A percentile compares a stretch with the other conserved stretches of the same genome.
These are phyloP conservation scores for Lasioglossum marginatum DNA, from an alignment of 2,888 invertebrate species.

Conservation along the genomic window DNA sequence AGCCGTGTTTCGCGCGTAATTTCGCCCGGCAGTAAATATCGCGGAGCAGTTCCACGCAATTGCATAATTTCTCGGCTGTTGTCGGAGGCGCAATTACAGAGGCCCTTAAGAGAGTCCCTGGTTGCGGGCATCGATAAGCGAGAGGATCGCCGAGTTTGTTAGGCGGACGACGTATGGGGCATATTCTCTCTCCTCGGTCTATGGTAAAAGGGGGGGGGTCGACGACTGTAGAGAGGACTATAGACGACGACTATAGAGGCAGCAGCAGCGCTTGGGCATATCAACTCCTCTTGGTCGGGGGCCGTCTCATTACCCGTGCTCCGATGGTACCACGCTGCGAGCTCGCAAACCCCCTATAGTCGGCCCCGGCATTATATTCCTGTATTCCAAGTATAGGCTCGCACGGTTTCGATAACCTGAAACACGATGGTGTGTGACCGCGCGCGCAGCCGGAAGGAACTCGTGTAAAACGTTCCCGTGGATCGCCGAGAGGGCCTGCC, in stretches of 20 bases:
- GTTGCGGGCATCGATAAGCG: constrained; percentile 51
- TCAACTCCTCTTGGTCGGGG: constrained; percentile 84
- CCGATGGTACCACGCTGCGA: constrained; percentile 82
- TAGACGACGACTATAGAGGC: constrained; percentile 55
- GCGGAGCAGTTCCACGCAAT: constrained; percentile 17
- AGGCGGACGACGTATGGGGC: constrained; percentile 60
- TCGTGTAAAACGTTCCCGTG: constrained; percentile 27
- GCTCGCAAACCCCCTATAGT: constrained; percentile 77
- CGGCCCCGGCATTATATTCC: constrained; percentile 72
- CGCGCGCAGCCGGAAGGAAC: constrained; percentile 49
- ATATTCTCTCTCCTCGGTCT: constrained; percentile 44
- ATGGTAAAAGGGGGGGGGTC: constrained; percentile 53
- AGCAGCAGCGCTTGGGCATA: constrained; percentile 69
- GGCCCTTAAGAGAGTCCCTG: constrained; percentile 18
- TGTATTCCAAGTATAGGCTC: constrained; percentile 61
- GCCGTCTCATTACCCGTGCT: constrained; percentile 84
- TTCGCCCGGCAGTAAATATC: constrained; percentile 27
- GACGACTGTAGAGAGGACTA: constrained; percentile 57
- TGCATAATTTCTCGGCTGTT: constrained; percentile 41
- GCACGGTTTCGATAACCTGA: constrained; percentile 43
- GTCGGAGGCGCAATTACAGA: constrained; percentile 43
- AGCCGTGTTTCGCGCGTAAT: constrained; percentile 27
- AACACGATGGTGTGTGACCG: constrained; percentile 31
- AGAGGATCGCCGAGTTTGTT: constrained; percentile 61
- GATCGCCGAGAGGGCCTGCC: constrained; percentile 6